These are phyloP conservation scores for Pseudorectes ferrugineus DNA, from an alignment of 2,113 vertebrate species.

Conservation along the genomic window DNA sequence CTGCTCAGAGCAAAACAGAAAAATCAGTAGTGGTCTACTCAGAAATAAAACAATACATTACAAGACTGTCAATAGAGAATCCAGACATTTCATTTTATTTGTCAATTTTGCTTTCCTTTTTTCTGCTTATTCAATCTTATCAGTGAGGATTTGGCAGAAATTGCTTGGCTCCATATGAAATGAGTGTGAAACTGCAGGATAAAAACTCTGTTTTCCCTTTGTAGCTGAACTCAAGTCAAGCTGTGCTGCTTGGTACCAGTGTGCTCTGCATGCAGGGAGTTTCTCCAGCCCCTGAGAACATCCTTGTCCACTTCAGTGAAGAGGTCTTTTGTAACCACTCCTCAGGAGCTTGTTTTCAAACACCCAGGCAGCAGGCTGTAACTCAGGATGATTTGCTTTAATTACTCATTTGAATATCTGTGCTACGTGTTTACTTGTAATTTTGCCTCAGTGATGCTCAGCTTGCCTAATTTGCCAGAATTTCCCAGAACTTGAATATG, in stretches of 20 bases:
- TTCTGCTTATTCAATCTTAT: neutral
- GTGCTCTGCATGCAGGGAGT: neutral
- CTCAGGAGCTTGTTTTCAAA: neutral
- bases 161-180: neutral
- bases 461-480: neutral
- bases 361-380: neutral
- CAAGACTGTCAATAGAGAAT: neutral
- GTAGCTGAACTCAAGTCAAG: neutral
- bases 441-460: neutral
- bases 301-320: neutral
- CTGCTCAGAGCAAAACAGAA: neutral
- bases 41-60: neutral
- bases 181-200: neutral
- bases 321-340: neutral
- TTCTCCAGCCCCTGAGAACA: neutral
- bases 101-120: neutral
- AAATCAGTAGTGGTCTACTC: neutral
- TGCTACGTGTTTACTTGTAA: neutral
- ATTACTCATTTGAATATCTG: neutral
- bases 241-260: neutral
- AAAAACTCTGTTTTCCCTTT: neutral
- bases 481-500: neutral
- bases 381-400: neutral
- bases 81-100: neutral
- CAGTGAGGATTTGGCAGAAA: neutral